Conservation (phyloP, 2,113 vertebrate genomes). For the Pterophyllum scalare region DNA sequence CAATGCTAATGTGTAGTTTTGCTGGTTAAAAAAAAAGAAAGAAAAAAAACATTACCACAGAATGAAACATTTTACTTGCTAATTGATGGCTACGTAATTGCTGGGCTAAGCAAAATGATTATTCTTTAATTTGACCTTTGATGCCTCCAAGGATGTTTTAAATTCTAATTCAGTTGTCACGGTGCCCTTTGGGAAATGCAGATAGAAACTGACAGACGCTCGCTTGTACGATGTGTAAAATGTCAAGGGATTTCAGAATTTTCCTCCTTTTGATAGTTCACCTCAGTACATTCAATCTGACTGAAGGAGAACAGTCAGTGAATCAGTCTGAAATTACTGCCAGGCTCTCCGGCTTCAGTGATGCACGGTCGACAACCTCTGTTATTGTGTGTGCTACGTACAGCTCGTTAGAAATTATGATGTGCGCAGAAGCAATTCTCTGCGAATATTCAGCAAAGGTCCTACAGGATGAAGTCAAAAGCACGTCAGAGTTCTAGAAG, state of each 20-base stretch:
- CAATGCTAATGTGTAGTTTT: background rate
- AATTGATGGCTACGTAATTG: background rate
- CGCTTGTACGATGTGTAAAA: background rate
- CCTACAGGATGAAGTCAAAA: background rate
- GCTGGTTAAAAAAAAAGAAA: background rate
- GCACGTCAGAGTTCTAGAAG: slow-evolving; percentile 57
- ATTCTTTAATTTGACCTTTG: slow-evolving; percentile 2
- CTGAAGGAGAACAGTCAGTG: background rate
- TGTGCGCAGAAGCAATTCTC: background rate
- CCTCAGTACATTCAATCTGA: background rate
- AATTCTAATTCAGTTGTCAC: background rate
- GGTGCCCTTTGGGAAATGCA: slow-evolving; percentile 11
- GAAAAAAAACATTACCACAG: background rate
- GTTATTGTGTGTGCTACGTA: background rate
- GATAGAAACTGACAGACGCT: slow-evolving; percentile 1
- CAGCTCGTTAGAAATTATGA: background rate
- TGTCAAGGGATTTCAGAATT: slow-evolving; percentile 10
- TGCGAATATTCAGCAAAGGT: background rate
- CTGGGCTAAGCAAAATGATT: background rate
- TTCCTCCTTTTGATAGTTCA: slow-evolving; percentile 1
- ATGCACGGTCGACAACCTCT: background rate
- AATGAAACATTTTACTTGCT: background rate
- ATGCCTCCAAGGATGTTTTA: background rate
- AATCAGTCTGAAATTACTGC: slow-evolving; percentile 7
- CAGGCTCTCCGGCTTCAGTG: background rate